Evolutionary conservation across 2,888 invertebrate genomes (phyloP).

Genomic region (Harmothoe impar): DNA sequence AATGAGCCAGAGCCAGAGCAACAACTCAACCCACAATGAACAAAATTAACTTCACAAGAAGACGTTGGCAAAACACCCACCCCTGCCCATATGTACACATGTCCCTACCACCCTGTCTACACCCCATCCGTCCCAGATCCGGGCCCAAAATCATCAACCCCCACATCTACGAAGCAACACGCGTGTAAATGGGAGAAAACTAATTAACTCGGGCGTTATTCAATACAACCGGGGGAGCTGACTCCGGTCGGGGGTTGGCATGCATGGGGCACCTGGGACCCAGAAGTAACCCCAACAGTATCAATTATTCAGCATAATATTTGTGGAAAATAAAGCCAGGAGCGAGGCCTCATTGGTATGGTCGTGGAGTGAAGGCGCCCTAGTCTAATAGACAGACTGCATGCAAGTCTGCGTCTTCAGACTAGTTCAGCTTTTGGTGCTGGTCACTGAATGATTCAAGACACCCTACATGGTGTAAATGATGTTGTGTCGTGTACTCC

Average conservation of each 20-base stretch:
- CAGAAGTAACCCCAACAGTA: slow-evolving; percentile 50
- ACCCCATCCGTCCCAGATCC: background rate
- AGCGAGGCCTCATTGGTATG: background rate
- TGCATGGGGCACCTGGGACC: slow-evolving; percentile 41
- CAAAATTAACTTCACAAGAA: too few species aligned
- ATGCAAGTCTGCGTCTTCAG: slow-evolving; percentile 1
- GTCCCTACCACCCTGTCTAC: background rate
- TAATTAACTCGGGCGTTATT: slow-evolving; percentile 52
- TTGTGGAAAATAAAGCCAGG: slow-evolving; percentile 35
- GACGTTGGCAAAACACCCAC: too few species aligned
- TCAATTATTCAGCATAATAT: slow-evolving; percentile 58
- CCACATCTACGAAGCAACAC: background rate
- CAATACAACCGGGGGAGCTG: background rate
- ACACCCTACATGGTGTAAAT: background rate
- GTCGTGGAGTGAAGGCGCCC: background rate
- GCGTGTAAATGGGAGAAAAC: slow-evolving; percentile 50
- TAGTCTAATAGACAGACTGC: slow-evolving; percentile 21
- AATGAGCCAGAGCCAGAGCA: too few species aligned
- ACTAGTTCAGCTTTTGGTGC: background rate
- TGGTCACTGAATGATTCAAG: slow-evolving; percentile 33
- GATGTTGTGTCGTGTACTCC: background rate
- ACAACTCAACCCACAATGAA: too few species aligned
- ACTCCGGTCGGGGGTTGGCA: slow-evolving; percentile 38
- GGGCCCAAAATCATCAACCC: background rate
- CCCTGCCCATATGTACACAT: too few species aligned